Evolutionary conservation across 2,797 vertebrate species (phyloP).

Genomic region (Caiman crocodilus): DNA sequence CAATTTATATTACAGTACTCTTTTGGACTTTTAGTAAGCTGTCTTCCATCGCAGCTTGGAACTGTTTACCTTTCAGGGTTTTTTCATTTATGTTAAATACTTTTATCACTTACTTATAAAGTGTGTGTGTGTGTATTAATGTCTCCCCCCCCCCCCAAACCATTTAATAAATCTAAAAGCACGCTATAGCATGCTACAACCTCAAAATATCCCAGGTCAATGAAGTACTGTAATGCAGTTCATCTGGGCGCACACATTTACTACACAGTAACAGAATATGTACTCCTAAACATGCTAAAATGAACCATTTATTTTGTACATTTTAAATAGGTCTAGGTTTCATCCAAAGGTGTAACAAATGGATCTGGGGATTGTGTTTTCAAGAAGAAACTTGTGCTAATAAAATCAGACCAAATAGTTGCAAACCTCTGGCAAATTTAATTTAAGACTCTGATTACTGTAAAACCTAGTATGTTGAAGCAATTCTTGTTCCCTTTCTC

Average conservation of each 20-base stretch:
- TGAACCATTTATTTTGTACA: neutral
- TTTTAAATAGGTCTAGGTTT: neutral
- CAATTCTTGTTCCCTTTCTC: neutral
- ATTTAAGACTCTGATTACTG: neutral
- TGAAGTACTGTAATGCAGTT: neutral
- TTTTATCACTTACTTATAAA: neutral
- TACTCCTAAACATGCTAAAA: neutral
- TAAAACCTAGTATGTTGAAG: neutral
- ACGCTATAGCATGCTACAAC: neutral
- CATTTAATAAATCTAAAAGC: neutral
- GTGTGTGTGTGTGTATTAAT: neutral
- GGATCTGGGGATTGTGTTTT: neutral
- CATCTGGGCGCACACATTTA: neutral
- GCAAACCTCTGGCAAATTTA: neutral
- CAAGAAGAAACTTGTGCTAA: neutral
- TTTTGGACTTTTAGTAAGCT: neutral
- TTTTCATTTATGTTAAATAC: neutral
- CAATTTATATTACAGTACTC: neutral
- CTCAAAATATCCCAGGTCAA: neutral
- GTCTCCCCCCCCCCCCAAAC: neutral
- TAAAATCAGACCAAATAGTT: neutral
- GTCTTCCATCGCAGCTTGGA: rapidly evolving
- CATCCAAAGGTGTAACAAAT: neutral
- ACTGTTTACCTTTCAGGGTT: neutral
- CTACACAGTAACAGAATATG: neutral